Evolutionary conservation across 2,888 invertebrate genomes (phyloP).

Genomic region (Aleiodes testaceus): DNA sequence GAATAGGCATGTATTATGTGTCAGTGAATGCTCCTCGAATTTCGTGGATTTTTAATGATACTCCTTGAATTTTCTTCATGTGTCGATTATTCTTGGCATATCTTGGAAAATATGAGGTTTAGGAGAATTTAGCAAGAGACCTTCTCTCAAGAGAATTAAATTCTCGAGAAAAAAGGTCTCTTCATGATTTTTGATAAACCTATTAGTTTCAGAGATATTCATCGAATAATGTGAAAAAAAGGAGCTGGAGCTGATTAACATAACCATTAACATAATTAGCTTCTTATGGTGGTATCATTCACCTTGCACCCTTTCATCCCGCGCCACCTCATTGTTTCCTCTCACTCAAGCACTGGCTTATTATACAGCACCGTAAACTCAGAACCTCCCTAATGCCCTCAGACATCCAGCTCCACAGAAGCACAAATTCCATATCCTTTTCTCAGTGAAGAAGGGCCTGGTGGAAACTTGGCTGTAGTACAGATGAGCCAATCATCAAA

Average conservation of each 20-base stretch:
- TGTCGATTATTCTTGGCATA: no score
- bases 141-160: no score
- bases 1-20: no score
- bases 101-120: no score
- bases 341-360: conserved; percentile 17
- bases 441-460: conserved; percentile 2
- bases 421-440: background rate
- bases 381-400: conserved; percentile 1
- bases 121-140: no score
- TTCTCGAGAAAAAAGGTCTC: no score
- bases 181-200: no score
- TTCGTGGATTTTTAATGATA: no score
- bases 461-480: background rate
- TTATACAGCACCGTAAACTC: conserved; percentile 38
- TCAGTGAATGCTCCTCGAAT: no score
- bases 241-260: conserved; percentile 47
- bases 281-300: conserved; percentile 28
- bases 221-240: no score
- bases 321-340: background rate
- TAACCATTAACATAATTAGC: conserved; percentile 58
- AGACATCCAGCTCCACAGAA: background rate
- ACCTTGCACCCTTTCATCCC: conserved; percentile 17
- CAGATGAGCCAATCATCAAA: conserved; percentile 6
- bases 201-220: no score
- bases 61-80: no score